A percentile compares a stretch with the other conserved stretches of the same genome.
Evolutionary conservation across 2,113 vertebrate species (phyloP).

Genomic region (Bos taurus): ARS-UCD2.0 NC_037335.1:107232501-107233000

Average conservation of each 20-base stretch:
- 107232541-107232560: background rate
- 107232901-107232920: background rate
- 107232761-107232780: background rate
- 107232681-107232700: background rate
- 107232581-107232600: background rate
- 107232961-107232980: background rate
- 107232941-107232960: background rate
- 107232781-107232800: background rate
- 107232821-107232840: background rate
- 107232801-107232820: background rate
- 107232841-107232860: background rate
- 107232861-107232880: background rate
- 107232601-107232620: background rate
- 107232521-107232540: background rate
- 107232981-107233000: background rate
- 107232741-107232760: background rate
- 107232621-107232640: background rate
- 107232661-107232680: background rate
- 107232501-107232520: background rate
- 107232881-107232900: background rate
- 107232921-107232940: background rate
- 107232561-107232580: background rate
- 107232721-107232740: background rate
- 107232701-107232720: background rate
- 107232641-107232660: background rate